Evolutionary conservation across 2,797 vertebrate species (phyloP), one percentile per base, ranked within the genome.

Genomic region (Macroramphosus scolopax): DNA sequence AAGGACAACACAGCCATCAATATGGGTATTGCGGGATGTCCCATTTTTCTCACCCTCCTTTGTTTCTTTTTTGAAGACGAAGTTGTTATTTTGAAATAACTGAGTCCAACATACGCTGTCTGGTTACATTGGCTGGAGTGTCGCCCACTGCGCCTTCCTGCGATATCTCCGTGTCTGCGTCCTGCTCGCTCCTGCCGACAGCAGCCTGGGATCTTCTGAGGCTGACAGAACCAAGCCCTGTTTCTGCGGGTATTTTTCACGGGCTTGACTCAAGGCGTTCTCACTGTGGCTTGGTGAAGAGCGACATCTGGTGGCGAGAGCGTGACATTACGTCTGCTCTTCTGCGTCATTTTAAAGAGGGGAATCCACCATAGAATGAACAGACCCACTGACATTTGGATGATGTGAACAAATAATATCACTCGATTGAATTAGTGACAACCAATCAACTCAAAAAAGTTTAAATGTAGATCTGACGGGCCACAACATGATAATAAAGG

Each of bases 1-100:
- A 51, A 82, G 83, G 84, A 88, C 86, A 92, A 70, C 42, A 87
- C 74, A 57, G 87, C 84, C 84, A 90, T 76, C 67, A 89, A 64
- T 58, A 88, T 51, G 39, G 82, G 72, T 52, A 86, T 75, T 75
- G 77, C 77, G 69, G 75, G 87, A 82, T 76, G 86, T 84, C 87
- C 89, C 90, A 92, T 92, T 81, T 78, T 85, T 74, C 69, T 44
- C 58, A 61, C 58, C 64, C 78, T 75, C 51, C 63, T 63, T 45
- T 68, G 48, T 75, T 46, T 62, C 49, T 61, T n/a, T n/a, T n/a
- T n/a, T n/a, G n/a, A n/a, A n/a, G 14, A 53, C 42, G 34, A 60
- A 63, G 53, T 72, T 62, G 30, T 68, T 75, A 11, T 46, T 63
- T 34, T 60, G 29, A 62, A 71, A n/a, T n/a, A n/a, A n/a, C n/a